These are phyloP conservation scores for Psophia crepitans DNA, from an alignment of 2,113 vertebrate genomes.

Conservation along the genomic window DNA sequence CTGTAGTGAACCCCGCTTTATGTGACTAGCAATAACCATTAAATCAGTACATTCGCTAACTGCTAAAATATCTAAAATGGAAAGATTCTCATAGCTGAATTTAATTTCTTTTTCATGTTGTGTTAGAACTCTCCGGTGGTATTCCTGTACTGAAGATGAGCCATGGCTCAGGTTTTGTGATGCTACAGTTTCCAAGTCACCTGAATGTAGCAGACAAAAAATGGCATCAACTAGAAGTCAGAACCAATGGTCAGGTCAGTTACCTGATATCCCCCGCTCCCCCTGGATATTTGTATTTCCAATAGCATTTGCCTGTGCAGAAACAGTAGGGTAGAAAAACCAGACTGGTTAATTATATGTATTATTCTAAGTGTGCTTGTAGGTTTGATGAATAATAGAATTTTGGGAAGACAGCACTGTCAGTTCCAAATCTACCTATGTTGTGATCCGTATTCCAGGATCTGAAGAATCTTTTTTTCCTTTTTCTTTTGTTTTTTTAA, in stretches of 20 bases:
- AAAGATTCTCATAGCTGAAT: not conserved
- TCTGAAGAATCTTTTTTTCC: not conserved
- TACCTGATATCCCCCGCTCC: no score
- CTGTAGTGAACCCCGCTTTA: not conserved
- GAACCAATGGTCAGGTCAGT: constrained; percentile 84
- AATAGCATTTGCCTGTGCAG: not conserved
- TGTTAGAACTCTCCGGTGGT: constrained; percentile 80
- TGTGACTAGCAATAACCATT: not conserved
- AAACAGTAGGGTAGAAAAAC: not conserved
- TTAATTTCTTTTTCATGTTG: not conserved
- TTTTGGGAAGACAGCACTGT: not conserved
- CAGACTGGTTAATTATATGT: not conserved
- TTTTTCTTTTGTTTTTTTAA: not conserved
- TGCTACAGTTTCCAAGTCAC: constrained; percentile 83
- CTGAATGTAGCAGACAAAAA: constrained; percentile 85
- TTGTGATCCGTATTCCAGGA: not conserved
- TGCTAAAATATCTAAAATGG: not conserved
- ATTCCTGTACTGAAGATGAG: constrained; percentile 85
- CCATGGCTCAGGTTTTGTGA: constrained; percentile 80
- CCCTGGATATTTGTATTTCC: not conserved
- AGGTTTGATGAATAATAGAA: not conserved
- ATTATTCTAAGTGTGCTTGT: not conserved
- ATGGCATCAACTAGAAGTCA: constrained; percentile 88
- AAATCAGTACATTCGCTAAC: not conserved
- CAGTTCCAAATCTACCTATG: not conserved